phyloP scores from a whole-genome alignment of 2,888 invertebrate species.

The Tromatobia lineatoria region DNA sequence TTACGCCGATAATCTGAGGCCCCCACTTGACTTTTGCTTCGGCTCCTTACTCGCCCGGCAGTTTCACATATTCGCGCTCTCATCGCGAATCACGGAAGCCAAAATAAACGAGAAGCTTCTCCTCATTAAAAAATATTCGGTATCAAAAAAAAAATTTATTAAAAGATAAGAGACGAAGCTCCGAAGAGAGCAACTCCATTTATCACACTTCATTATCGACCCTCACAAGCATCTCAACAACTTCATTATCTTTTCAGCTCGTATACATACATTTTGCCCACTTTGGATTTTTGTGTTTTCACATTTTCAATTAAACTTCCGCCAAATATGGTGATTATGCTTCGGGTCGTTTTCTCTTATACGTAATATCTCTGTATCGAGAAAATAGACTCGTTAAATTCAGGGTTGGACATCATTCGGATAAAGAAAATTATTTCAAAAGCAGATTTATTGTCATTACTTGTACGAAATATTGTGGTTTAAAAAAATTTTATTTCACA shows the following conservation, averaged over 20 bases:
- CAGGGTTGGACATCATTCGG: no score
- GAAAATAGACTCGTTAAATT: not conserved
- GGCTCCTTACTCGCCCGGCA: slow-evolving; percentile 72
- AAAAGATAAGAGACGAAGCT: slow-evolving; percentile 39
- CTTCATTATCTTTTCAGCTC: slow-evolving; percentile 13
- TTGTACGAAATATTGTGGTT: not conserved
- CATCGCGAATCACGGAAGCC: slow-evolving; percentile 41
- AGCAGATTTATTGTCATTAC: no score
- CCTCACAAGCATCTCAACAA: slow-evolving; percentile 1
- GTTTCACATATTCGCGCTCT: slow-evolving; percentile 4
- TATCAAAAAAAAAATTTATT: not conserved
- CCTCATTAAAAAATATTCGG: slow-evolving; percentile 39
- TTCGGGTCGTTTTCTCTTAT: not conserved
- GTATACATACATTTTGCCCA: not conserved
- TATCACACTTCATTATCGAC: slow-evolving; percentile 47
- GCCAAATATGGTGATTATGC: slow-evolving; percentile 10
- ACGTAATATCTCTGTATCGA: slow-evolving; percentile 29
- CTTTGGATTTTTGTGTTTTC: not conserved
- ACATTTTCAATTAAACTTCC: slow-evolving; percentile 27
- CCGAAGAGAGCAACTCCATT: slow-evolving; percentile 45
- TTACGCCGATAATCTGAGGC: slow-evolving; percentile 79
- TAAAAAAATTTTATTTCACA: not conserved
- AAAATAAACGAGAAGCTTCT: not conserved
- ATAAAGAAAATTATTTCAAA: no score
- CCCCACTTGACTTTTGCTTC: slow-evolving; percentile 65